Conservation (phyloP, 2,113 vertebrate species). For the Xiphophorus maculatus region DNA sequence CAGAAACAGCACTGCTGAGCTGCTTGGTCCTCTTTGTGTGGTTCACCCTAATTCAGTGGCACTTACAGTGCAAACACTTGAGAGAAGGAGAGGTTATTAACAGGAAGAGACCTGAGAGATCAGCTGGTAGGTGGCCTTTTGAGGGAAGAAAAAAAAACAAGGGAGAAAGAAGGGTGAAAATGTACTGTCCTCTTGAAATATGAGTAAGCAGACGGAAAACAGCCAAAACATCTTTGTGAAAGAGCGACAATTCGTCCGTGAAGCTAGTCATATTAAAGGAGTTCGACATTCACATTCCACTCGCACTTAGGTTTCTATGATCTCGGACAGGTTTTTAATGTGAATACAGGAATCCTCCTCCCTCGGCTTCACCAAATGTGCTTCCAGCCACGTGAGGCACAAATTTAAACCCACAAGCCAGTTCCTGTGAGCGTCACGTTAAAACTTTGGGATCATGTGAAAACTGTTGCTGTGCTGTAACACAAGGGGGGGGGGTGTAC, state of each 20-base stretch:
- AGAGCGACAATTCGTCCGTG: slow-evolving; percentile 37
- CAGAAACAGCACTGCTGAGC: slow-evolving; percentile 36
- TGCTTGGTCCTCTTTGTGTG: slow-evolving; percentile 48
- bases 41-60: slow-evolving; percentile 30
- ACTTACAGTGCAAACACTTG: slow-evolving; percentile 48
- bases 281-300: slow-evolving; percentile 31
- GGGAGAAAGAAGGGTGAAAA: slow-evolving; percentile 16
- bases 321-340: slow-evolving; percentile 52
- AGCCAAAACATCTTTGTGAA: slow-evolving; percentile 44
- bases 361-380: background rate
- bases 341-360: background rate
- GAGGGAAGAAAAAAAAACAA: slow-evolving; percentile 6
- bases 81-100: slow-evolving; percentile 58
- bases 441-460: background rate
- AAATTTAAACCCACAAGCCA: slow-evolving; percentile 31
- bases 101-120: slow-evolving; percentile 53
- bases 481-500: background rate
- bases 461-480: slow-evolving; percentile 11
- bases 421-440: slow-evolving; percentile 15
- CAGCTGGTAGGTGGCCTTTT: slow-evolving; percentile 46
- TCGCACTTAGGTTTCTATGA: slow-evolving; percentile 43
- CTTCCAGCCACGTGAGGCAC: slow-evolving; percentile 15
- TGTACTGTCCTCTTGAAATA: slow-evolving; percentile 23
- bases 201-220: slow-evolving; percentile 44
- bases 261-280: slow-evolving; percentile 42